Evolutionary conservation across 2,888 invertebrate species (phyloP), one percentile per base, ranked within the genome.

Genomic region (Cataglyphis livida): DNA sequence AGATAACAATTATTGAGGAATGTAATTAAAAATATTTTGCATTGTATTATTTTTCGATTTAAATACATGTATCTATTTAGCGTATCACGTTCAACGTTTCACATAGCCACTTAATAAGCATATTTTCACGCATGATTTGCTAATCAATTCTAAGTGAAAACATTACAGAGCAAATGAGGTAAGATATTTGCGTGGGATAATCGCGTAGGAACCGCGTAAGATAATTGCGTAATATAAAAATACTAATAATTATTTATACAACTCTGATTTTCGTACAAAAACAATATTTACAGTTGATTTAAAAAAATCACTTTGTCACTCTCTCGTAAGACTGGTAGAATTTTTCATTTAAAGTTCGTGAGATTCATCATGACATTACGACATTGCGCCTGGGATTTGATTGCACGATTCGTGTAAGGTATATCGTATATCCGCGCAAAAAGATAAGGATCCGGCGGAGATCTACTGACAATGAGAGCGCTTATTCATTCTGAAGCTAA

Each of bases 391-490:
- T 10, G 10, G 0, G 18, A 54, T 41, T 21, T 75, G 61, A 75
- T 74, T 64, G 48, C 59, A 62, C 10, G 64, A 75, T 44, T 75
- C 76, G 44, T 44, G 79, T 51, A 51, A 51, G 51, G 25, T 61
- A 61, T 62, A 74, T 79, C 76, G 44, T 76, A 28, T 81, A 70
- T 74, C 76, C 76, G 76, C 32, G 76, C 10, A 44, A 1, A 48
- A 61, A 32, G 73, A 74, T 62, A 81, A 81, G 61, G 25, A 74
- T 81, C 73, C 25, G 81, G n/a, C 44, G 18, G 9, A 35, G 79
- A 59, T 79, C 25, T 44, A n/a, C 35, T 38, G 25, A 1, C 25
- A 28, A 28, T 28, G 61, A 48, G 76, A 61, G 10, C 18, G n/a
- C 48, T 44, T 75, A 25, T 61, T 81, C 32, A 41, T 74, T 74